phyloP scores from a whole-genome alignment of 2,888 invertebrate genomes.

The Heliconius hortense region DNA sequence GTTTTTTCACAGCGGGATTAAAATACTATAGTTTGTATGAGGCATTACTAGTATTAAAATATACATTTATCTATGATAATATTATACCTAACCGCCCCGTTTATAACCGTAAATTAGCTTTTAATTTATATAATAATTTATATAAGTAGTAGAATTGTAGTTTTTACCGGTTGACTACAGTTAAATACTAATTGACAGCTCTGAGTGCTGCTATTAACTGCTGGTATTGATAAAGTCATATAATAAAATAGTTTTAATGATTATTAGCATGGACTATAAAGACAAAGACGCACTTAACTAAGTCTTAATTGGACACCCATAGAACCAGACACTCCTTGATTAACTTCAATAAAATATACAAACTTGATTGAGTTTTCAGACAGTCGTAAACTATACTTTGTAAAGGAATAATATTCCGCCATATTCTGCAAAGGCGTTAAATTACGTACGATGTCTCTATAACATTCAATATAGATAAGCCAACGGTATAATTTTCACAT shows the following conservation, averaged over 20 bases:
- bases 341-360: slow-evolving; percentile 38
- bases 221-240: not conserved
- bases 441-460: not conserved
- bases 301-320: slow-evolving; percentile 37
- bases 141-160: not conserved
- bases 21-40: slow-evolving; percentile 41
- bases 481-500: not conserved
- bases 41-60: slow-evolving; percentile 23
- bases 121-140: not conserved
- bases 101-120: not conserved
- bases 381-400: slow-evolving; percentile 37
- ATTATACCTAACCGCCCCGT: not conserved
- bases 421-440: slow-evolving; percentile 6
- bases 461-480: not conserved
- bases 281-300: not conserved
- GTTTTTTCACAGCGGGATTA: slow-evolving; percentile 45
- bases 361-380: slow-evolving; percentile 38
- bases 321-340: slow-evolving; percentile 41
- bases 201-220: not conserved
- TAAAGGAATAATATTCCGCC: not conserved
- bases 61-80: not conserved
- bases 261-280: not conserved
- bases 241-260: not conserved
- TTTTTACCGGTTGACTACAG: not conserved
- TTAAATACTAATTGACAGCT: not conserved